Base-by-base conservation (phyloP, 2,797 vertebrate genomes). In the Falco cherrug region DNA sequence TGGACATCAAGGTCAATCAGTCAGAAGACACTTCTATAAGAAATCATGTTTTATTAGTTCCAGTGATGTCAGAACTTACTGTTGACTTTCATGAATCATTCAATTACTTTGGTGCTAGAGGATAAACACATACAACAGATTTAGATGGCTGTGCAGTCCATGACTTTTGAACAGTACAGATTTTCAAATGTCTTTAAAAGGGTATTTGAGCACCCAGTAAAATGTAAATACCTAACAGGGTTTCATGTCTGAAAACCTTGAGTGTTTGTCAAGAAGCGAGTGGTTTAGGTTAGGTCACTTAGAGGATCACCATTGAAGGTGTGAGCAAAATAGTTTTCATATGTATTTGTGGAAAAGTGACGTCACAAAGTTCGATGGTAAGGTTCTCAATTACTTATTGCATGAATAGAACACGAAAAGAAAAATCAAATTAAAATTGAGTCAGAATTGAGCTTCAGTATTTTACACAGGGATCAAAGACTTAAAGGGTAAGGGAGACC, bases 21-120 rank as follows among this genome's bases (percentile, higher is more conserved):
- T 79, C 84, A 89, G 13, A 83, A 61, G 74, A 25, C 41, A 18
- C 39, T 79, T 95, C 56, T 48, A 9, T 76, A 81, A 64, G 37
- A 28, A 90, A 85, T 93, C 39, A 39, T 79, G 51, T 76, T 83
- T 89, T 90, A 87, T 96, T 96, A 89, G 81, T 93, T 92, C 51
- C 81, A 74, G 78, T 94, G 64, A 93, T 3, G 3, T 80, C 86
- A 90, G 78, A 74, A 68, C 35, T 89, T 76, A 6, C 59, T 63
- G 59, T 81, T 95, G 78, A 83, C 67, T 84, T 87, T 89, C 80
- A 61, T 43, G 28, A 80, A 89, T 84, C 67, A 67, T 87, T 90
- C 70, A 59, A 3, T 63, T 87, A 43, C 37, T 85, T 71, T 21
- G 29, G 35, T 93, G 48, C 61, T 79, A 22, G 48, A 76, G 53